Conservation (phyloP, 2,113 vertebrate genomes). For the Peucedramus taeniatus region DNA sequence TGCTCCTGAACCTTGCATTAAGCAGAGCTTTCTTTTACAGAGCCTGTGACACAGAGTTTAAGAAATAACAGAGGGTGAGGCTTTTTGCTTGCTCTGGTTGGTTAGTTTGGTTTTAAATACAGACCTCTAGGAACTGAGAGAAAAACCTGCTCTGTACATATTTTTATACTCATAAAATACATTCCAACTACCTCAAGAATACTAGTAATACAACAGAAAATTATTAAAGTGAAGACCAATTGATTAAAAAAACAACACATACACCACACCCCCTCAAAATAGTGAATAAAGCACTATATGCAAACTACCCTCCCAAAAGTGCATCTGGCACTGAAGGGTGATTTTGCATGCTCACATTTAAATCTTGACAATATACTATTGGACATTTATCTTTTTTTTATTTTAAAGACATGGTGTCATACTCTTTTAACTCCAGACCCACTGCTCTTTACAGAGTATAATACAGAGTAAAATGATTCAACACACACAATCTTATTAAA, state of each 20-base stretch:
- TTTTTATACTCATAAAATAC: background rate
- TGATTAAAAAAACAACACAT: background rate
- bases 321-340: background rate
- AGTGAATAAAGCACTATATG: background rate
- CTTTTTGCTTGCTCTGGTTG: background rate
- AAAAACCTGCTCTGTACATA: background rate
- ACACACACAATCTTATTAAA: background rate
- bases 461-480: background rate
- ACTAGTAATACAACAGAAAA: background rate
- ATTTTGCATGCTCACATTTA: background rate
- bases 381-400: background rate
- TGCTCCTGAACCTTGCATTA: background rate
- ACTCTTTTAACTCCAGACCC: background rate
- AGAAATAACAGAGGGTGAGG: background rate
- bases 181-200: background rate
- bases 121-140: background rate
- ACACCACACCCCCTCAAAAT: rapidly evolving
- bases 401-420: too few species aligned
- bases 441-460: rapidly evolving
- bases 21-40: background rate
- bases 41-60: background rate
- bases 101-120: background rate
- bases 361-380: background rate
- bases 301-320: background rate
- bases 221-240: background rate